These are phyloP conservation scores for Himalopsyche anomala DNA, from an alignment of 2,888 invertebrate genomes.

Conservation along the genomic window DNA sequence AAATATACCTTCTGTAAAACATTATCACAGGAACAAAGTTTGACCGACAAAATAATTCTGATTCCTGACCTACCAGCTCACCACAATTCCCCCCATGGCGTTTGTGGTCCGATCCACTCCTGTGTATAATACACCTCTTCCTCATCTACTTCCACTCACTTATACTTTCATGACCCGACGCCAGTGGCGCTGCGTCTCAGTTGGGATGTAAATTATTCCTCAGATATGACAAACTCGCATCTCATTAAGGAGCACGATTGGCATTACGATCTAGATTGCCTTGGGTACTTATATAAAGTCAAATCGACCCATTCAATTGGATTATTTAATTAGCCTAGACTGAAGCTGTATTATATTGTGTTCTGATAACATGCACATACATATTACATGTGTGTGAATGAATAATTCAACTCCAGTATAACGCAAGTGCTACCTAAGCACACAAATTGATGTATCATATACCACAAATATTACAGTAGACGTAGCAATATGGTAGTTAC, in stretches of 20 bases:
- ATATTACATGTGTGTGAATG: too few species aligned
- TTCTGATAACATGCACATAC: background rate
- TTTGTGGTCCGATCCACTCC: background rate
- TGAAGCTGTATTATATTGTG: background rate
- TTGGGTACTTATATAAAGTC: slow-evolving; percentile 4
- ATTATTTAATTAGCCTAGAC: slow-evolving; percentile 34
- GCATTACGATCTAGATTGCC: background rate
- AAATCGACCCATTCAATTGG: slow-evolving; percentile 36
- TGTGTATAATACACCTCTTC: slow-evolving; percentile 14
- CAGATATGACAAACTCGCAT: slow-evolving; percentile 52
- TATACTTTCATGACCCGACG: slow-evolving; percentile 44
- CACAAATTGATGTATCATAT: too few species aligned
- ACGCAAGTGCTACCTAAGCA: too few species aligned
- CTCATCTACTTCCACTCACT: slow-evolving; percentile 30
- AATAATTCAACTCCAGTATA: too few species aligned
- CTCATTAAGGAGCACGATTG: slow-evolving; percentile 44
- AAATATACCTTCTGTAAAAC: too few species aligned
- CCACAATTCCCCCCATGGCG: background rate
- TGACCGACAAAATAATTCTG: too few species aligned
- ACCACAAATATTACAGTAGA: too few species aligned
- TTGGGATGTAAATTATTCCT: slow-evolving; percentile 51
- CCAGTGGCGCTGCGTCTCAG: slow-evolving; percentile 36
- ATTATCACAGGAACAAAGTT: too few species aligned
- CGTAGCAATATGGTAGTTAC: too few species aligned
- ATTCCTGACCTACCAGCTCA: too few species aligned